Percentiles rank a stretch among this genome's conserved stretches.
These are phyloP conservation scores for Gasteruption jaculator DNA, from an alignment of 2,888 invertebrate genomes.

Conservation along the genomic window DNA sequence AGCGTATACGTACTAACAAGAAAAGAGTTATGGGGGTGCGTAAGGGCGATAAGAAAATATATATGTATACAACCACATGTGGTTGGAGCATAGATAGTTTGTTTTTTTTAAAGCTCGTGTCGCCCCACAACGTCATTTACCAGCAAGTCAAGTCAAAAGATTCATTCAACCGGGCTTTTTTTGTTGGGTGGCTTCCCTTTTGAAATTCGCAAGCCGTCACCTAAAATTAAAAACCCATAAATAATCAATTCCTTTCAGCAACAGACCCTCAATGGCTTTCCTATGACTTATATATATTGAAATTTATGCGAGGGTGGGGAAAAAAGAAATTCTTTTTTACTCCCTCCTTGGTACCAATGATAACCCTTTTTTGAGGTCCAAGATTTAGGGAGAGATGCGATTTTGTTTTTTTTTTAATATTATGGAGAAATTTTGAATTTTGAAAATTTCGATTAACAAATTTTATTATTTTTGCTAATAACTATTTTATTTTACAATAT, in stretches of 20 bases:
- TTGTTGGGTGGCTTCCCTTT: constrained; percentile 16
- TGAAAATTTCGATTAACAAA: constrained; percentile 4
- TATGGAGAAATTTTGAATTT: neutral
- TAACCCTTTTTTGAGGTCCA: no score
- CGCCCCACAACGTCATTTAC: constrained; percentile 6
- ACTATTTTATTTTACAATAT: no score
- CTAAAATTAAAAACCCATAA: constrained; percentile 19
- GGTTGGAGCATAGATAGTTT: neutral
- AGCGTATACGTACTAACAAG: no score
- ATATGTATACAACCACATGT: constrained; percentile 4
- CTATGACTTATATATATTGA: no score
- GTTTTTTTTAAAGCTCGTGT: no score
- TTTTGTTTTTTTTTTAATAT: neutral
- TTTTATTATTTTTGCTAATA: no score
- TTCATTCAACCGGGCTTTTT: constrained; percentile 16
- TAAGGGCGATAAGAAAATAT: constrained; percentile 8
- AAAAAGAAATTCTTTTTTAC: no score
- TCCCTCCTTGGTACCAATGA: no score
- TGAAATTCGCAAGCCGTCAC: constrained; percentile 4
- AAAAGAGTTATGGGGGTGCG: no score
- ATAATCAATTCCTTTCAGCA: constrained; percentile 22
- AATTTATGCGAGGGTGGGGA: no score
- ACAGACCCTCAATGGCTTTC: constrained; percentile 8
- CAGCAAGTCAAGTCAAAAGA: constrained; percentile 17
- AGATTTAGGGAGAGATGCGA: no score